Percentiles rank a stretch among this genome's conserved stretches.
Evolutionary conservation across 1,140 invertebrate genomes (phyloP).

Genomic region (Pectinophora gossypiella): DNA sequence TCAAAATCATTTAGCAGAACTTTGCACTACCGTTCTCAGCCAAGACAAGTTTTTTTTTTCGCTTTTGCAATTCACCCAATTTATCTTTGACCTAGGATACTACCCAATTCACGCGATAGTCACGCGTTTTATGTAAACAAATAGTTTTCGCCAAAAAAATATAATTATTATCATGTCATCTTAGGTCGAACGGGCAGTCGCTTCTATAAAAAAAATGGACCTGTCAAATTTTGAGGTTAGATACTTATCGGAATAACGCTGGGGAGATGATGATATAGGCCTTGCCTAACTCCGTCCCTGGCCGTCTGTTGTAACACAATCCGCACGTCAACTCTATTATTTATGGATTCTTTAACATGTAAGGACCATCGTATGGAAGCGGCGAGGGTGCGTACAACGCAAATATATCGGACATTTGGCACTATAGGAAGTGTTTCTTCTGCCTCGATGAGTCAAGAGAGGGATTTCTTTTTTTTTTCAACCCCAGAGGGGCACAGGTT

Average conservation of each 20-base stretch:
- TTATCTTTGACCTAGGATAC: no score
- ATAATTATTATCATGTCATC: not conserved
- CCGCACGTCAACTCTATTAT: slow-evolving; percentile 73
- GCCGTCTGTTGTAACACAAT: slow-evolving; percentile 45
- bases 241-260: not conserved
- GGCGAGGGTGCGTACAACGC: slow-evolving; percentile 26
- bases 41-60: no score
- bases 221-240: not conserved
- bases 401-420: slow-evolving; percentile 61
- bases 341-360: slow-evolving; percentile 75
- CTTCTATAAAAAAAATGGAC: not conserved
- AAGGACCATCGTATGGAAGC: slow-evolving; percentile 43
- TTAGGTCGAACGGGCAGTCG: not conserved
- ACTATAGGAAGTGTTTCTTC: slow-evolving; percentile 67
- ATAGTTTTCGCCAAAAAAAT: not conserved
- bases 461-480: slow-evolving; percentile 38
- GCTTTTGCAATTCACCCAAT: no score
- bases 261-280: not conserved
- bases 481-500: slow-evolving; percentile 1
- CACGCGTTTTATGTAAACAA: not conserved
- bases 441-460: slow-evolving; percentile 44
- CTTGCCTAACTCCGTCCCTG: not conserved
- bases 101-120: not conserved
- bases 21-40: no score
- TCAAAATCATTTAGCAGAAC: no score